These are phyloP conservation scores for Daktulosphaira vitifoliae DNA, from an alignment of 1,140 invertebrate species.

Conservation along the genomic window DNA sequence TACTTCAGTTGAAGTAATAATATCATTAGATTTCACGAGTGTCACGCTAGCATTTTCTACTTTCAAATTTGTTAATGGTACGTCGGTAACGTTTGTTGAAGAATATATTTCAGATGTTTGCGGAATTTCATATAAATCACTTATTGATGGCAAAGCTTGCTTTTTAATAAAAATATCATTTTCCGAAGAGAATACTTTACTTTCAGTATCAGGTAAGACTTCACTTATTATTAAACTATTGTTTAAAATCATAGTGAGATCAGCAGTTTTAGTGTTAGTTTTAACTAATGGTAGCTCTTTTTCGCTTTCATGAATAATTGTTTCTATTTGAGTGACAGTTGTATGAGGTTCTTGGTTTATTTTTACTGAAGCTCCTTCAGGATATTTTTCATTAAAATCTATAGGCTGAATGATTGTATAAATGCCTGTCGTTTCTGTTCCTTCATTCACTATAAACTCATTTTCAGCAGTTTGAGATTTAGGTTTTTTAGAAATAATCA, in stretches of 20 bases:
- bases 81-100: background rate
- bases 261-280: slow-evolving; percentile 29
- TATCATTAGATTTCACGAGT: background rate
- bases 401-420: slow-evolving; percentile 30
- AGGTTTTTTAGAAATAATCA: background rate
- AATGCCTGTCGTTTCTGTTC: background rate
- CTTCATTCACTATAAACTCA: slow-evolving; percentile 6
- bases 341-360: slow-evolving; percentile 39
- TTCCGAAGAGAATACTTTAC: slow-evolving; percentile 40
- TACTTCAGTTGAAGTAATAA: slow-evolving; percentile 21
- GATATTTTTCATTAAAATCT: slow-evolving; percentile 38
- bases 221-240: slow-evolving; percentile 41
- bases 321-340: slow-evolving; percentile 30
- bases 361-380: slow-evolving; percentile 38
- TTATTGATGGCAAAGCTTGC: slow-evolving; percentile 41
- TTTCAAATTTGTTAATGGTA: background rate
- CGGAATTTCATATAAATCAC: background rate
- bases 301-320: slow-evolving; percentile 27
- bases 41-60: background rate
- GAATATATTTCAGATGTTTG: slow-evolving; percentile 10
- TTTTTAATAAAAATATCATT: slow-evolving; percentile 39
- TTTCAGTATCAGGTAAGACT: slow-evolving; percentile 42
- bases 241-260: slow-evolving; percentile 35
- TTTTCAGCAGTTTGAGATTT: background rate
- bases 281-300: background rate